Evolutionary conservation across 2,888 invertebrate genomes (phyloP).

Genomic region (Globia sparganii): DNA sequence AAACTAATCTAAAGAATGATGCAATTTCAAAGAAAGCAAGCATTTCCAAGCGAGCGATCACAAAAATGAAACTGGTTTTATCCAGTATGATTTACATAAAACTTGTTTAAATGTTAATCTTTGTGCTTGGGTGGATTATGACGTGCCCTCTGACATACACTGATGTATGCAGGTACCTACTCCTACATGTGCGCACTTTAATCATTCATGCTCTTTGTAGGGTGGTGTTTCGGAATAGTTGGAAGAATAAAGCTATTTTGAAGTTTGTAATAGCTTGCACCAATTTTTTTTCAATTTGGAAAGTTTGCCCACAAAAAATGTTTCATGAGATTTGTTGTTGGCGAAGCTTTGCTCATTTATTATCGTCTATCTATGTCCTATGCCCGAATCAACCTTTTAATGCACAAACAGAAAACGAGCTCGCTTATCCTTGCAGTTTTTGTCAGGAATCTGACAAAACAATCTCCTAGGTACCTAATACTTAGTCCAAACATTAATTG

Average conservation of each 20-base stretch:
- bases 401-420: neutral
- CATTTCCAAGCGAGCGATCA: constrained; percentile 75
- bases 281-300: constrained; percentile 41
- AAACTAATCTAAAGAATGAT: constrained; percentile 70
- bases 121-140: constrained; percentile 82
- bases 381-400: neutral
- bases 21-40: constrained; percentile 72
- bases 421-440: constrained; percentile 19
- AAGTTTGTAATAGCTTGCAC: constrained; percentile 43
- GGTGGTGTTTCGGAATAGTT: constrained; percentile 62
- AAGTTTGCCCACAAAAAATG: fast-evolving
- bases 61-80: constrained; percentile 81
- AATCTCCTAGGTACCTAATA: constrained; percentile 18
- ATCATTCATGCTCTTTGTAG: constrained; percentile 65
- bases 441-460: neutral
- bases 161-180: constrained; percentile 23
- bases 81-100: constrained; percentile 87
- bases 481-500: constrained; percentile 15
- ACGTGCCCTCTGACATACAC: constrained; percentile 80
- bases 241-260: constrained; percentile 45
- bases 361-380: neutral
- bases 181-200: constrained; percentile 59
- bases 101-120: constrained; percentile 90
- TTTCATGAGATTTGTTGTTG: neutral
- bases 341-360: neutral